Evolutionary conservation across 2,888 invertebrate species (phyloP), one percentile per base, ranked within the genome.

Genomic region (Sinodicranocentrus sp.): DNA sequence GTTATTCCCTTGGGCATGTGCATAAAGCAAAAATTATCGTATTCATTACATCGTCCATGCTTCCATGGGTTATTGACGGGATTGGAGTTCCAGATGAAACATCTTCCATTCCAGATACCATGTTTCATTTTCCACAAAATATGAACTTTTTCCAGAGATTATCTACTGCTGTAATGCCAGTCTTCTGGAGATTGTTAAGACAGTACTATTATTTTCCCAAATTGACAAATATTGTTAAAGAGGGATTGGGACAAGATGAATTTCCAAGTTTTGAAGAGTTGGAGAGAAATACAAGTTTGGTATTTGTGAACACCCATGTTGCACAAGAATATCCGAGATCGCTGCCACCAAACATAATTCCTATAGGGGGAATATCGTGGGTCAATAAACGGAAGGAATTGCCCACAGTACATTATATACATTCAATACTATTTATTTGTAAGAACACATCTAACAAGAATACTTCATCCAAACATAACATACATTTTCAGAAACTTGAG

Each of bases 61-160:
- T 80, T 17, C 78, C 84, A 10, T 87, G 85, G 85, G 67, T 61
- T 10, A 44, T 67, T 19, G 88, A 88, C 13, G 59, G 61, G 0
- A 61, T 77, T 39, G 88, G 88, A 19, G 43, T 80, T 13, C 82
- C 83, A 0, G 65, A 73, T 10, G 86, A 87, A 59, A 82, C 71
- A n/a, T 77, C 86, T 1, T 85, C 80, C 82, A 43, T 88, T 33
- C 85, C 88, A 0, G 87, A 87, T 70, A 52, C 86, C 54, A 44
- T 85, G 25, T 33, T 39, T 2, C 48, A 72, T 23, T 77, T 59
- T 19, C 70, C 84, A 1, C 71, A 75, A 0, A n/a, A 8, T 2
- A 84, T 85, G 85, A 77, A n/a, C 1, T 77, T 88, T 25, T 52
- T 33, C 2, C 43, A 83, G 13, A 44, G 83, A 17, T 5, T 71